These are phyloP conservation scores for Arenaria interpres DNA, from an alignment of 2,113 vertebrate genomes.

Conservation along the genomic window DNA sequence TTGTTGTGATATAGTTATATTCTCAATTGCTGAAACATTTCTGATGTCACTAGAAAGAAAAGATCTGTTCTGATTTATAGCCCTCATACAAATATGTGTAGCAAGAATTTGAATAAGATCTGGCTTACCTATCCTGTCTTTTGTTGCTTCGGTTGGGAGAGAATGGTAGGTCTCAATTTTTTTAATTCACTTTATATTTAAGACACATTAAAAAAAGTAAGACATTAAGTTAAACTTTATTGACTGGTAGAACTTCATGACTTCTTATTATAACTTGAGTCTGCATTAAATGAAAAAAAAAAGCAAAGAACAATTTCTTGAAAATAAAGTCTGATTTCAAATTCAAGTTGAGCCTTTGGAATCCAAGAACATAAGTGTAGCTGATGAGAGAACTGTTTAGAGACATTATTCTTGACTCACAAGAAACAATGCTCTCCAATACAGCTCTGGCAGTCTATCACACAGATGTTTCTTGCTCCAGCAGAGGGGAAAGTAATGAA, in stretches of 20 bases:
- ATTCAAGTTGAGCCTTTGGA: not conserved
- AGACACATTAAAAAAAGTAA: not conserved
- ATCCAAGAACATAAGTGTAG: not conserved
- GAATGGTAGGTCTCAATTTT: not conserved
- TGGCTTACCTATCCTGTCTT: not conserved
- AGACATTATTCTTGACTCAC: not conserved
- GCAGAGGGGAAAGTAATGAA: not conserved
- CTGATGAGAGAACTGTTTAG: not conserved
- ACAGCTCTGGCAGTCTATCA: not conserved
- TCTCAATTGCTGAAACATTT: not conserved
- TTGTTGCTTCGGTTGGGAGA: not conserved
- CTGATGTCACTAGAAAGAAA: not conserved
- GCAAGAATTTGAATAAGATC: not conserved
- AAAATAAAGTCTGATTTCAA: not conserved
- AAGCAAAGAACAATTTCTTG: rapidly evolving
- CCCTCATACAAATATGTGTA: not conserved
- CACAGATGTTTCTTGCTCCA: not conserved
- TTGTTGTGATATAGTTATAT: not conserved
- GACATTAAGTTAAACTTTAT: not conserved
- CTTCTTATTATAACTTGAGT: not conserved
- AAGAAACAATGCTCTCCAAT: not conserved
- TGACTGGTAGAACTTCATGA: not conserved
- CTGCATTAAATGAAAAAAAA: not conserved
- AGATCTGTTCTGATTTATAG: not conserved
- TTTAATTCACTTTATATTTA: not conserved